Evolutionary conservation across 1,140 invertebrate genomes (phyloP), one percentile per base, ranked within the genome.

Genomic region (Euwallacea fornicatus): DNA sequence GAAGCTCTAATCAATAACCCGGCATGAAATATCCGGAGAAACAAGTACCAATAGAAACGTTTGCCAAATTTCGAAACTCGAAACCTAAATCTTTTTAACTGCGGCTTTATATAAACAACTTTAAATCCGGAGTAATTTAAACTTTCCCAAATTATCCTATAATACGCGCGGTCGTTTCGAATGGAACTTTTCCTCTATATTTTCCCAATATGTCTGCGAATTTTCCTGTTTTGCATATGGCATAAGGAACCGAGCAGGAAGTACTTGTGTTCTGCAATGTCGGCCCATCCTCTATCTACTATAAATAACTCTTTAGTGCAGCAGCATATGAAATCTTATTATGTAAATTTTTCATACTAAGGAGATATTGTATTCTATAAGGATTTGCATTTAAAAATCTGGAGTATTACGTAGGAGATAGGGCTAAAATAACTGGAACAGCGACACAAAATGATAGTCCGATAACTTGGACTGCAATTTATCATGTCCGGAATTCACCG

Each of bases 391-490:
- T 33, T 33, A 33, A 33, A 33, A 33, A 33, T 33, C 21, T 33
- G 21, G 21, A 33, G 21, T 33, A 33, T 33, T 33, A 33, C 21
- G 21, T 33, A 33, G 21, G 21, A 33, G 21, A 33, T 33, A 33
- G 1, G 21, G 21, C 21, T 33, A 53, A 53, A 11, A 9, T 15
- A 53, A n/a, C 15, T 53, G 15, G 50, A 15, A n/a, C 8, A 6
- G 47, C 13, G 47, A 50, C 11, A 53, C 50, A 53, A 6, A 53
- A 15, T 15, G 11, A 6, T 69, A 64, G 66, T 72, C 66, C 53
- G 69, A 56, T 66, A 62, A 69, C 70, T 69, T 74, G 72, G 61
- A 61, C 44, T 55, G 73, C 66, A 62, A 69, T 74, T 69, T 69
- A 69, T 74, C 73, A 74, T 62, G 8, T 54, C 13, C 50, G 33